Evolutionary conservation across 2,113 vertebrate species (phyloP), one percentile per base, ranked within the genome.

Genomic region (Falcunculus frontatus): DNA sequence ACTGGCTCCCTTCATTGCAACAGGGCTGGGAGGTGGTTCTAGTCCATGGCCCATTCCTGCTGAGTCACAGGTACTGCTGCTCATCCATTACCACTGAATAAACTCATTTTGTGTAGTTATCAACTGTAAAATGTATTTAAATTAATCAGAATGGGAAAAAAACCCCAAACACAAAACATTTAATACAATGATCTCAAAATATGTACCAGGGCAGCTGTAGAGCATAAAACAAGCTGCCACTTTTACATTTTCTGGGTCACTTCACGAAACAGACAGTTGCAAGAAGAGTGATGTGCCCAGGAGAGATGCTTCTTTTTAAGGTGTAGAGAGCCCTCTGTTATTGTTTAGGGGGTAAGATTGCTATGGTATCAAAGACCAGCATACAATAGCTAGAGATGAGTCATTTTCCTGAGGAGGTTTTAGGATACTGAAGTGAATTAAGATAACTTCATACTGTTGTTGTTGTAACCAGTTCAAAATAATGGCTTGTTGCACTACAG

Each of bases 141-240:
- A 53, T 11, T 3, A 55, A 30, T 67, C 17, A 74, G 10, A 81
- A 78, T 27, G 13, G 3, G 4, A 1, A 47, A 74, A 25, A 30
- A 12, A 3, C 1, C 4, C 3, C 12, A 37, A 30, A 20, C 3
- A 3, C 4, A 8, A 59, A 84, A 16, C 3, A 39, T 46, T 68
- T 80, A 32, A 52, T 56, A 60, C 3, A 30, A 1, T 9, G 25
- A 4, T 49, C 37, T 87, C 42, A 55, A 74, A 90, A 44, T 20
- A 49, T 42, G 26, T 33, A 69, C 64, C 7, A 30, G 33, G 6
- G 4, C 17, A 69, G 18, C 13, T 76, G 13, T 8, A 44, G 32
- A 65, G 17, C 7, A 74, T 53, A 49, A 11, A 86, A 37, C 3
- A 35, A 56, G 30, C 13, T 57, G 27, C 0, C 6, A 64, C 9